Evolutionary conservation across 2,113 vertebrate species (phyloP).

Genomic region (Penelope pileata): DNA sequence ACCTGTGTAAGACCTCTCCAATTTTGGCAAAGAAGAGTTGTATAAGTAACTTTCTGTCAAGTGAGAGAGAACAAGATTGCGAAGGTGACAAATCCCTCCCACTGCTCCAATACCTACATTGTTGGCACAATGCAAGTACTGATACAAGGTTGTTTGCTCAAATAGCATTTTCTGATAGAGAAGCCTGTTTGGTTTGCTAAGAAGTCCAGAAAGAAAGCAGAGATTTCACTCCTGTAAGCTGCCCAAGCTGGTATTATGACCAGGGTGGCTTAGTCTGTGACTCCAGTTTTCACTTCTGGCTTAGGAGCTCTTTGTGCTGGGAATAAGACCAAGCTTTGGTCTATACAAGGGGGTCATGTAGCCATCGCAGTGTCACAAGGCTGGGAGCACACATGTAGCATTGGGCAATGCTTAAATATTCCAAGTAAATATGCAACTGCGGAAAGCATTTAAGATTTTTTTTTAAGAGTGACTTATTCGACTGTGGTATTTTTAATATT

Average conservation of each 20-base stretch:
- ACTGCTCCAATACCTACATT: conserved; percentile 16
- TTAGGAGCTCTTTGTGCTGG: background rate
- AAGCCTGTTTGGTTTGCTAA: conserved; percentile 2
- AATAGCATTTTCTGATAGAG: background rate
- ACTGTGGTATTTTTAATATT: background rate
- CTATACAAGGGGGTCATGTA: background rate
- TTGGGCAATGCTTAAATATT: background rate
- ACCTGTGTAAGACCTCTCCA: background rate
- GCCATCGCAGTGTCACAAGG: background rate
- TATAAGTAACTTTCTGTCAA: background rate
- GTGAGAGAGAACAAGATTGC: conserved; percentile 1
- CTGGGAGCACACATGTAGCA: background rate
- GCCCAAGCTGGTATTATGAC: background rate
- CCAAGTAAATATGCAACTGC: background rate
- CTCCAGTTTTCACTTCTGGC: background rate
- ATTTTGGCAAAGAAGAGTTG: background rate
- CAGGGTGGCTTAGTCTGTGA: background rate
- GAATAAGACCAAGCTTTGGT: background rate
- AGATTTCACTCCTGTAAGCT: background rate
- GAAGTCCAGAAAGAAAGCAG: background rate
- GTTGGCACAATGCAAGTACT: conserved; percentile 21
- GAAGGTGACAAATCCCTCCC: background rate
- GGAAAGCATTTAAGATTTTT: background rate
- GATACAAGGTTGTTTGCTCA: conserved; percentile 30
- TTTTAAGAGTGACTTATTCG: background rate